A percentile compares a stretch with the other conserved stretches of the same genome.
Evolutionary conservation across 2,797 vertebrate genomes (phyloP).

Genomic region (Tenualosa thibaudeaui): DNA sequence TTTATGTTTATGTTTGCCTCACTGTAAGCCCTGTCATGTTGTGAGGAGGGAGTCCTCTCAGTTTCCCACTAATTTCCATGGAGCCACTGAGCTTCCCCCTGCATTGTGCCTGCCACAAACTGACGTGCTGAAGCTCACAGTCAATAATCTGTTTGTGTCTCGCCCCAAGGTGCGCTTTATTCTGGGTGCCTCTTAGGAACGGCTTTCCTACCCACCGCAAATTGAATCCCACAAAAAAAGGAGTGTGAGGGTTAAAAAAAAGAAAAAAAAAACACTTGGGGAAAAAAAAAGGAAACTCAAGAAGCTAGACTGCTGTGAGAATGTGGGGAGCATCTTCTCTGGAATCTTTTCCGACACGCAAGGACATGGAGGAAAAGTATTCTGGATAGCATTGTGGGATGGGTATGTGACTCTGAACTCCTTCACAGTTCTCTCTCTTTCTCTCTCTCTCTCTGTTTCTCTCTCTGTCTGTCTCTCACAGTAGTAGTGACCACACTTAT

Average conservation of each 20-base stretch:
- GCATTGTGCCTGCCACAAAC: conserved; percentile 1
- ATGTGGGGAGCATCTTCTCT: background rate
- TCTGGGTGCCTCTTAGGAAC: conserved; percentile 31
- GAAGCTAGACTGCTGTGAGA: background rate
- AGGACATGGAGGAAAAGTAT: background rate
- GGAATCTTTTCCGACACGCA: background rate
- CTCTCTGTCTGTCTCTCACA: too few species aligned
- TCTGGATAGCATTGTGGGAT: background rate
- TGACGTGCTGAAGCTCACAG: conserved; percentile 42
- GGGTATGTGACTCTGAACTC: background rate
- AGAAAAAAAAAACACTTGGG: background rate
- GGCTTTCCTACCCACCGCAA: conserved; percentile 28
- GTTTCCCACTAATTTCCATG: too few species aligned
- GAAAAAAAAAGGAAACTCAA: background rate
- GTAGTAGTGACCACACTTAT: too few species aligned
- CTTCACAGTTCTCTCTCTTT: too few species aligned
- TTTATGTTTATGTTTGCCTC: background rate
- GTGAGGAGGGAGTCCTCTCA: background rate
- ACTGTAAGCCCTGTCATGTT: background rate
- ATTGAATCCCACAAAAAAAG: conserved; percentile 24
- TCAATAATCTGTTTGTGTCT: conserved; percentile 53
- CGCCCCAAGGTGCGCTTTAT: conserved; percentile 58
- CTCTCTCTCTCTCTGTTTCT: too few species aligned
- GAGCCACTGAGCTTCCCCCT: too few species aligned
- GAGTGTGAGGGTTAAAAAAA: background rate